phyloP scores from a whole-genome alignment of 2,113 vertebrate species.

The Pithys albifrons region DNA sequence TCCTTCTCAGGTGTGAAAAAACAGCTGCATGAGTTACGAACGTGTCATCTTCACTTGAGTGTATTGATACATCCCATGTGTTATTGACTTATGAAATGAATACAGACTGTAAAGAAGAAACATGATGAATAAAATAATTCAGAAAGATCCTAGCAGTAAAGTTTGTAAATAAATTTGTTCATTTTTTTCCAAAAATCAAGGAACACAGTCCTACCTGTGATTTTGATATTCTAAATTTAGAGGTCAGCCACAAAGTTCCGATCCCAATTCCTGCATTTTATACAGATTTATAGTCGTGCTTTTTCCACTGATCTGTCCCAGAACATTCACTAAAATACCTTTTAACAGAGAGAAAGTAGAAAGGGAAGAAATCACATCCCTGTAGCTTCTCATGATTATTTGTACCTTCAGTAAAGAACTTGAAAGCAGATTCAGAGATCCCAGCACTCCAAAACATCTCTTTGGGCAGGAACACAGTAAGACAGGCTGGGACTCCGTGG shows the following conservation, averaged over 20 bases:
- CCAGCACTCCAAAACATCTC: background rate
- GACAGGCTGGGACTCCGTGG: background rate
- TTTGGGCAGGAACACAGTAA: background rate
- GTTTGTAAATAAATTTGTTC: background rate
- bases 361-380: background rate
- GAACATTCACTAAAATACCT: background rate
- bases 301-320: background rate
- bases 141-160: background rate
- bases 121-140: background rate
- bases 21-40: constrained; percentile 21
- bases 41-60: constrained; percentile 19
- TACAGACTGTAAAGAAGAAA: background rate
- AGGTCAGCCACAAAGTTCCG: background rate
- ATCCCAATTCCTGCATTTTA: background rate
- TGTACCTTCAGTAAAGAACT: background rate
- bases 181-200: background rate
- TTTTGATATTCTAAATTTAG: background rate
- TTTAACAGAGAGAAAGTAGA: background rate
- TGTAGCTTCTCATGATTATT: background rate
- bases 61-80: background rate
- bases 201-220: background rate
- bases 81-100: constrained; percentile 12
- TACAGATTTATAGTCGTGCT: background rate
- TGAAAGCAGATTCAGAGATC: background rate
- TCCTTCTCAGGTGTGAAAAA: constrained; percentile 38